Conservation (phyloP, 2,797 vertebrate genomes). For the Catharus ustulatus region DNA sequence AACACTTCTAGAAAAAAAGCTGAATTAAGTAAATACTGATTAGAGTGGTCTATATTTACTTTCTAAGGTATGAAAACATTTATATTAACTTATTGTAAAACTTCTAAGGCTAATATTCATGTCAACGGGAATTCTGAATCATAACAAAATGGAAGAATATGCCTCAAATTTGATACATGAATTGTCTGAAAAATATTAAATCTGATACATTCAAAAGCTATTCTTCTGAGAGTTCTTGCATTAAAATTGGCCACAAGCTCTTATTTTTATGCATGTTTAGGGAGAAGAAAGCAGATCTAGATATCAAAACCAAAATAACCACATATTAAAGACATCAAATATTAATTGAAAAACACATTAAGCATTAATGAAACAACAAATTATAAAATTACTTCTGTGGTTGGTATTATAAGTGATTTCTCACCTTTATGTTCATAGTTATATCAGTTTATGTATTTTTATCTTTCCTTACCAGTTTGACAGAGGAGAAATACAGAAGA, state of each 20-base stretch:
- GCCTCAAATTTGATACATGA: background rate
- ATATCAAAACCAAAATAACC: background rate
- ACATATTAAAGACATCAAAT: background rate
- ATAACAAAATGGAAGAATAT: background rate
- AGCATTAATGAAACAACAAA: background rate
- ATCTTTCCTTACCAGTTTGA: background rate
- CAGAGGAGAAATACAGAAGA: background rate
- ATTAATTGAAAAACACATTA: background rate
- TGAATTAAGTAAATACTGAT: background rate
- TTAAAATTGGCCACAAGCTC: background rate
- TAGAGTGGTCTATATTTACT: background rate
- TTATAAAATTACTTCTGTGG: background rate
- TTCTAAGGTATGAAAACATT: background rate
- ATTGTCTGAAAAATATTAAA: background rate
- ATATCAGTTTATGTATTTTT: background rate
- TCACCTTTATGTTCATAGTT: background rate
- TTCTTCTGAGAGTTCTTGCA: background rate
- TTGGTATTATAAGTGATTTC: background rate
- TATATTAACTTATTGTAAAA: background rate
- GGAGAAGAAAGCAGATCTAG: background rate
- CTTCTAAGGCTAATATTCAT: background rate
- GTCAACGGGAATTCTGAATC: background rate
- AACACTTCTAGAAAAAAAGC: background rate
- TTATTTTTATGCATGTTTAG: background rate
- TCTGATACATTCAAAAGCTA: background rate